These are phyloP conservation scores for Oryzias celebensis DNA, from an alignment of 2,113 vertebrate genomes.

Conservation along the genomic window DNA sequence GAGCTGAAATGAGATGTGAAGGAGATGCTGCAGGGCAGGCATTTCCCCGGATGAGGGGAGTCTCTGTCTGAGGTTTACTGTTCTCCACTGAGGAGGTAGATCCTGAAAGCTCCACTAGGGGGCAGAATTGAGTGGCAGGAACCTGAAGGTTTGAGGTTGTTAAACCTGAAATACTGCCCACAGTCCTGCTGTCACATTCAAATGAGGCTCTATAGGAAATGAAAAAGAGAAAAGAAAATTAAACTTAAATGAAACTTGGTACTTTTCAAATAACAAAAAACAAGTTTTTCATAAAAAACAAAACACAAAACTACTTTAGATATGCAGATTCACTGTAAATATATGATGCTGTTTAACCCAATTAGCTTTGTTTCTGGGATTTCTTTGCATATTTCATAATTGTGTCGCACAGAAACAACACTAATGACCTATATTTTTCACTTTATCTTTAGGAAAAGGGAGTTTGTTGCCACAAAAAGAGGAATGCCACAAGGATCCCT, in stretches of 20 bases:
- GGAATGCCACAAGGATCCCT: constrained; percentile 6
- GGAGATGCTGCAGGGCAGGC: constrained; percentile 61
- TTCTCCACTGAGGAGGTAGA: constrained; percentile 49
- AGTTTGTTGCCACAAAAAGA: constrained; percentile 24
- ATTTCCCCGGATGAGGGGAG: constrained; percentile 71
- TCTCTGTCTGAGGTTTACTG: constrained; percentile 74
- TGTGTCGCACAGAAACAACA: constrained; percentile 26
- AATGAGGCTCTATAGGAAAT: constrained; percentile 25
- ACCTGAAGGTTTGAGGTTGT: constrained; percentile 57
- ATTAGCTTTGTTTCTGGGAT: constrained; percentile 25
- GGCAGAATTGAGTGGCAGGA: constrained; percentile 65
- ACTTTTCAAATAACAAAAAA: constrained; percentile 1
- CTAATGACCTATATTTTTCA: constrained; percentile 42
- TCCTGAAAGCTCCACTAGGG: constrained; percentile 50
- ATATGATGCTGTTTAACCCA: constrained; percentile 3
- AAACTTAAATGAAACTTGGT: constrained; percentile 6
- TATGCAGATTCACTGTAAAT: constrained; percentile 10
- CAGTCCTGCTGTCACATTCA: constrained; percentile 63
- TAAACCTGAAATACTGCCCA: constrained; percentile 39
- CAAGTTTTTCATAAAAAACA: constrained; percentile 6
- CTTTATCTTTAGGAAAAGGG: constrained; percentile 21
- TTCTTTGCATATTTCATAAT: constrained; percentile 57
- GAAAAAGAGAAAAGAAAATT: constrained; percentile 2
- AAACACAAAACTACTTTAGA: neutral
- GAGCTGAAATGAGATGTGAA: neutral